Base-by-base conservation (phyloP, 2,888 invertebrate species). In the Macrophya alboannulata region DNA sequence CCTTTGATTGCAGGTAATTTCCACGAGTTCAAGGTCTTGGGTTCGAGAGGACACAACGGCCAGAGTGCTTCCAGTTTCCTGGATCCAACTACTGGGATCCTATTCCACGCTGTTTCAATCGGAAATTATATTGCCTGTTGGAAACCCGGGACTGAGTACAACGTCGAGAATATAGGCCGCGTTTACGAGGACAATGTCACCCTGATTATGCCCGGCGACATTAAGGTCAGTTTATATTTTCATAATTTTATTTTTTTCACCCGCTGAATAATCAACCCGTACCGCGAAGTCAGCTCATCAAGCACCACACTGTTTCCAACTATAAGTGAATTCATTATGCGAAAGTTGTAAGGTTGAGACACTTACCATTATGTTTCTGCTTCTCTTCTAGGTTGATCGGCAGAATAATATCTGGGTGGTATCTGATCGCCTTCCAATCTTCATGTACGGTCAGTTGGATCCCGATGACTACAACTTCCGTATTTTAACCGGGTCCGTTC, bases 41-140 rank as follows among this genome's bases (percentile, higher is more conserved):
- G 97, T 0, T 95, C 95, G 84, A 95, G 97, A 86, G 97, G 97
- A 0, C 95, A 95, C 0, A 96, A 96, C 88, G 96, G 96, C 0
- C 97, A 97, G 91, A 96, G 97, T 2, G 96, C 96, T 85, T 96
- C 95, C 0, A 96, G 97, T 0, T 97, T 97, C 90, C 91, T 97
- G 0, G 97, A 97, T 87, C 95, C 95, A 37, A 95, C 95, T 87
- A 96, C 96, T 0, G 96, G 96, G 0, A 96, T 97, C 0, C 92
- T 97, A 0, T 97, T 97, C 92, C 97, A 97, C 91, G 95, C 97
- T 0, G 92, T 97, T 83, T 95, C 97, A 0, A 97, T 97, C 90
- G 91, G 97, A 21, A 97, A 97, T 90, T 96, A 97, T 0, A 96
- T 97, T 0, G 97, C 96, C 0, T 97, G 97, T 90, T 97, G 97